Conservation (phyloP, 2,797 vertebrate species). For the Falco concolor region DNA sequence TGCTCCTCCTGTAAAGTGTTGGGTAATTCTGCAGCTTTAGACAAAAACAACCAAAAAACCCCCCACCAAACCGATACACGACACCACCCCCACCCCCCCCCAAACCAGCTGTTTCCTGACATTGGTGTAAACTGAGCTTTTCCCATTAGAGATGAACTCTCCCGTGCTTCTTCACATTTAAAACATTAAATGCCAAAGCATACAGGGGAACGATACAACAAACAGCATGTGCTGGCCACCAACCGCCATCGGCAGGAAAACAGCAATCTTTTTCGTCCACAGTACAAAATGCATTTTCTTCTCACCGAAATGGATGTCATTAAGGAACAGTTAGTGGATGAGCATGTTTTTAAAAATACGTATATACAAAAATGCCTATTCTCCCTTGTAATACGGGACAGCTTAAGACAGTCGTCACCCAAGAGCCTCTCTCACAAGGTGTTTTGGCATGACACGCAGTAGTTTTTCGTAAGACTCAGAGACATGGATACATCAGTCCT, state of each 20-base stretch:
- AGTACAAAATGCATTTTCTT: neutral
- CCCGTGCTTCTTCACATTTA: neutral
- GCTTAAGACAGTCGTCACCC: too few relatives aligned
- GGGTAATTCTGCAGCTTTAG: neutral
- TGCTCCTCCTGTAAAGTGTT: neutral
- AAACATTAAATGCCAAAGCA: neutral
- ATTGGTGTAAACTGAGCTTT: neutral
- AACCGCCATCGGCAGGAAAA: neutral
- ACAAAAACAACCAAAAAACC: neutral
- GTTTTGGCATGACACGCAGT: too few relatives aligned
- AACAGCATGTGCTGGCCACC: neutral
- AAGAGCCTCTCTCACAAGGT: too few relatives aligned
- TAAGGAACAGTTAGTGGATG: too few relatives aligned
- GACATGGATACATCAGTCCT: too few relatives aligned
- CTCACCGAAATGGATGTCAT: neutral
- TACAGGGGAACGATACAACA: neutral
- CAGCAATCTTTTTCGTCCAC: too few relatives aligned
- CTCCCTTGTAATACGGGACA: too few relatives aligned
- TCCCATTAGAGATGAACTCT: neutral
- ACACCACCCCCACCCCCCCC: neutral
- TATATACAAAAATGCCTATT: too few relatives aligned
- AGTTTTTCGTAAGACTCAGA: too few relatives aligned
- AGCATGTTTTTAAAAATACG: too few relatives aligned
- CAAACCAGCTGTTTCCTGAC: neutral
- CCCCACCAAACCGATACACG: too few relatives aligned